A percentile compares a stretch with the other conserved stretches of the same genome.
These are phyloP conservation scores for Apaloderma vittatum DNA, from an alignment of 2,113 vertebrate genomes.

Conservation along the genomic window DNA sequence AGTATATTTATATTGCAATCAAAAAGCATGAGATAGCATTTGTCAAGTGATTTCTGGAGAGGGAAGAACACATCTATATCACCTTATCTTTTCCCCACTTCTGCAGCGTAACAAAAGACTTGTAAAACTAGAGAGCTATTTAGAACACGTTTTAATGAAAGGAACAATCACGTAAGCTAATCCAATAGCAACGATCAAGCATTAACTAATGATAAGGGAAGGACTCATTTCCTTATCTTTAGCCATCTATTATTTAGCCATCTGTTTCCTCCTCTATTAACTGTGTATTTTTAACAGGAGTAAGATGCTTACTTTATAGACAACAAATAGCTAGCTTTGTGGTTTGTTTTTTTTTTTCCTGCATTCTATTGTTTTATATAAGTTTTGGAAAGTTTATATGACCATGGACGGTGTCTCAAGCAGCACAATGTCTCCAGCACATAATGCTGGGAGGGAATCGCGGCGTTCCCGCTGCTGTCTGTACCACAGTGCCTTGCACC, in stretches of 20 bases:
- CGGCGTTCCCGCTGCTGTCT: rapidly evolving
- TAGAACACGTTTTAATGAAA: neutral
- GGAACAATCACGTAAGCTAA: neutral
- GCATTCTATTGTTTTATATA: neutral
- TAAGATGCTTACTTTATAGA: neutral
- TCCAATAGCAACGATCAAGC: neutral
- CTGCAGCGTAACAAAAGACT: neutral
- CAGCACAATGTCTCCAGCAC: neutral
- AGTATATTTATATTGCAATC: neutral
- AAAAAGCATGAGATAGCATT: neutral
- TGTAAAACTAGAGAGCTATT: neutral
- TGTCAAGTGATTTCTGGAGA: neutral
- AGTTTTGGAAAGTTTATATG: neutral
- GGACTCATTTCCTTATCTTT: neutral
- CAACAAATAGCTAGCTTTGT: neutral
- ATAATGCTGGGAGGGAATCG: neutral
- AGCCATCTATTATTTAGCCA: neutral
- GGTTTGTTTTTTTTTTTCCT: rapidly evolving
- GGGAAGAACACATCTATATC: neutral
- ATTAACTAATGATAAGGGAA: neutral
- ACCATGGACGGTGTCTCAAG: neutral
- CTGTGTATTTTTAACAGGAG: neutral
- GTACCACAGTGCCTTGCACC: neutral
- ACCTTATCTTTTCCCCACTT: neutral
- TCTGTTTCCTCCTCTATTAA: neutral